Percentiles rank a stretch among this genome's conserved stretches.
These are phyloP conservation scores for Hylaea fasciaria DNA, from an alignment of 2,888 invertebrate species.

Conservation along the genomic window DNA sequence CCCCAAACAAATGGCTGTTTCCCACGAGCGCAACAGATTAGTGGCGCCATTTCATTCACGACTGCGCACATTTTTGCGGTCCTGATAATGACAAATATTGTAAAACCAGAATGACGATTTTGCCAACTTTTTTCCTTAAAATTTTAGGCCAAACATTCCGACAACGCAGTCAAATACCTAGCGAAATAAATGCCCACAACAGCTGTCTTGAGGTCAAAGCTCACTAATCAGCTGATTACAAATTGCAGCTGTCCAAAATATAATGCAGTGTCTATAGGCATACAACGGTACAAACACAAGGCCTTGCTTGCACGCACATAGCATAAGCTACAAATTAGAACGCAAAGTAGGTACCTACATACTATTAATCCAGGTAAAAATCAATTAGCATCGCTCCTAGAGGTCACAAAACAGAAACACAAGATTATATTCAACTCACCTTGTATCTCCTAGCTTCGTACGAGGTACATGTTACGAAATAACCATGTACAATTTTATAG, in stretches of 20 bases:
- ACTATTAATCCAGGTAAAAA: slow-evolving; percentile 12
- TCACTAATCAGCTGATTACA: slow-evolving; percentile 77
- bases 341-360: background rate
- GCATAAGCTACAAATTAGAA: background rate
- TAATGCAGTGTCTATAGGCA: background rate
- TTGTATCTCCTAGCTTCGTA: slow-evolving; percentile 92
- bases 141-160: background rate
- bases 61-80: background rate
- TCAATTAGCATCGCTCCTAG: slow-evolving; percentile 46
- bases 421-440: slow-evolving; percentile 78
- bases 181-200: slow-evolving; percentile 38
- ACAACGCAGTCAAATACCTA: background rate
- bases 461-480: slow-evolving; percentile 93
- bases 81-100: background rate
- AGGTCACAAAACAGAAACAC: slow-evolving; percentile 43
- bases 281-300: background rate
- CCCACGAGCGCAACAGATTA: slow-evolving; percentile 12
- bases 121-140: background rate
- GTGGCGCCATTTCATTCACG: slow-evolving; percentile 1
- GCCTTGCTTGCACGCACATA: too few relatives aligned
- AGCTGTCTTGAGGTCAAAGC: slow-evolving; percentile 78
- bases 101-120: background rate
- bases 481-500: slow-evolving; percentile 92
- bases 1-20: slow-evolving; percentile 18
- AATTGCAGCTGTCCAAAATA: slow-evolving; percentile 44